Evolutionary conservation across 1,140 invertebrate genomes (phyloP), one percentile per base, ranked within the genome.

Genomic region (Meloidogyne floridensis): DNA sequence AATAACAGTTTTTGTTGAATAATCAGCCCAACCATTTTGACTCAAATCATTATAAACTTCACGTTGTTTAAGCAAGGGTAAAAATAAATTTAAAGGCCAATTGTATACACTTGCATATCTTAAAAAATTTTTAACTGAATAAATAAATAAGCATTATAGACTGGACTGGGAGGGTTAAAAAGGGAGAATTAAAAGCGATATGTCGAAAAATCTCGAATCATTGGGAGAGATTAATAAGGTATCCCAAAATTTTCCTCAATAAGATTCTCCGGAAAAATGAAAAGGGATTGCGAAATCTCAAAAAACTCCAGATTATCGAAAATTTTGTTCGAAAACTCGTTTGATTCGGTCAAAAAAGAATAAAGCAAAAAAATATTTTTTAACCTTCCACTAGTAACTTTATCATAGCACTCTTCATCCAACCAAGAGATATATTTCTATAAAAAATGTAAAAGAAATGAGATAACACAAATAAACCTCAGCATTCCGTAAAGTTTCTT

Each of bases 391-490:
- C 93, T 94, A 0, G 96, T 98, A 69, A 91, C 93, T 82, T 93
- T 92, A 75, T 93, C 93, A 81, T 94, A 94, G 0, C 95, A 95
- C 42, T 93, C 91, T 59, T 93, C 91, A 88, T 97, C 94, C 70
- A 94, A 91, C 94, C 96, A 97, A 69, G 93, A 94, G 77, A 97
- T 93, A 90, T 95, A 97, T 7, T 94, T 90, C 93, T 94, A 53
- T 71, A 56, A 15, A 13, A 47, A 47, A 47, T 6, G 47, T 78
- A 72, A 72, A n/a, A 32, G n/a, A 75, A 78, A 32, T 32, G 18
- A 53, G 15, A 78, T 6, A 47, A 47, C 47, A 47, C 32, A 32
- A 18, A n/a, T 72, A 43, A 59, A 89, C 88, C 82, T 89, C 88
- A 7, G 88, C 90, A 80, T 80, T 87, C 15, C 78, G 81, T 3